Conservation (phyloP, 2,113 vertebrate genomes). For the Typhlomys cinereus region DNA sequence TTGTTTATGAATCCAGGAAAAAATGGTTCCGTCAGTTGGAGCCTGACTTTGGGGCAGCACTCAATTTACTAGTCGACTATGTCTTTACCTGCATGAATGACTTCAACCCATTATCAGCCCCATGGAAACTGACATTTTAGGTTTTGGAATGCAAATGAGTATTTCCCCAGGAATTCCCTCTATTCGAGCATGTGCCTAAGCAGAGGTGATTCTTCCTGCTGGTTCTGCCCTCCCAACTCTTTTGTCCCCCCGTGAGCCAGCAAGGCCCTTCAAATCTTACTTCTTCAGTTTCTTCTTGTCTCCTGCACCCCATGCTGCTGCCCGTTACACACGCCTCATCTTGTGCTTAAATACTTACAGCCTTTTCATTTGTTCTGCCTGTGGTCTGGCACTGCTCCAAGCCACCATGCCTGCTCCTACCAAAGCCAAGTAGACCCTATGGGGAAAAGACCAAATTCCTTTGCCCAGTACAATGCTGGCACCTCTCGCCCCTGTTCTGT, state of each 20-base stretch:
- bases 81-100: not conserved
- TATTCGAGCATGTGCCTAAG: not conserved
- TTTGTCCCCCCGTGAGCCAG: not conserved
- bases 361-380: slow-evolving; percentile 64
- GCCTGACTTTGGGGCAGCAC: not conserved
- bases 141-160: not conserved
- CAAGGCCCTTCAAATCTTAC: slow-evolving; percentile 1
- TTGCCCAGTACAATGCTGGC: slow-evolving; percentile 60
- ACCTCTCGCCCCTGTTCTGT: slow-evolving; percentile 21
- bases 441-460: slow-evolving; percentile 61
- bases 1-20: slow-evolving; percentile 15
- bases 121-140: not conserved
- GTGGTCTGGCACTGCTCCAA: slow-evolving; percentile 42
- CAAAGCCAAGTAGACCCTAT: slow-evolving; percentile 50
- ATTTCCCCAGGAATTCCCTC: slow-evolving; percentile 3
- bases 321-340: not conserved
- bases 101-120: not conserved
- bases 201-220: not conserved
- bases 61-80: not conserved
- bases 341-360: slow-evolving; percentile 58
- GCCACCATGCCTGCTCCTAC: slow-evolving; percentile 27
- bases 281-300: slow-evolving; percentile 46
- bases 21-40: not conserved
- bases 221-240: not conserved
- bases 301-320: not conserved